These are phyloP conservation scores for Amphipoea oculea DNA, from an alignment of 2,888 invertebrate genomes.

Conservation along the genomic window DNA sequence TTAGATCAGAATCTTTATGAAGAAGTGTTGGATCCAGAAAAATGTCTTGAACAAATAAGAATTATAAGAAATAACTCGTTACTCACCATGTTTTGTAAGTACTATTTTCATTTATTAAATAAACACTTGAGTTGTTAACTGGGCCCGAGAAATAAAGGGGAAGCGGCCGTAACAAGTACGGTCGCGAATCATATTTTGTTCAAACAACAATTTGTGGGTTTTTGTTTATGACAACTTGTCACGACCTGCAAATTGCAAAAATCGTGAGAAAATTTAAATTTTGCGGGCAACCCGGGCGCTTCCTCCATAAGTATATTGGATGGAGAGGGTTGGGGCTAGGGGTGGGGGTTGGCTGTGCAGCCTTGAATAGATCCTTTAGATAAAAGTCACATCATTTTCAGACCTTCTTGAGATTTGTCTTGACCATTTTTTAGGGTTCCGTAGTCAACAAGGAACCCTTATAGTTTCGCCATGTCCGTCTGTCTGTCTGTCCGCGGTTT, in stretches of 20 bases:
- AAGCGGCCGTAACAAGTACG: neutral
- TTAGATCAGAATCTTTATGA: slow-evolving; percentile 76
- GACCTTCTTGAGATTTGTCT: too few relatives aligned
- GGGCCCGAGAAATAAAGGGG: neutral
- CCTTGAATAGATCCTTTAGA: neutral
- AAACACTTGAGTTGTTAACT: neutral
- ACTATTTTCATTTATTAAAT: slow-evolving; percentile 9
- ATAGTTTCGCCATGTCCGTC: too few relatives aligned
- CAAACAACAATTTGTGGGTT: neutral
- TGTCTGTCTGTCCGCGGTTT: too few relatives aligned
- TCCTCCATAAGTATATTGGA: too few relatives aligned
- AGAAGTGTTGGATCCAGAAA: slow-evolving; percentile 74
- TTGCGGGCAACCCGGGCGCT: neutral
- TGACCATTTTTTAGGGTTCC: neutral
- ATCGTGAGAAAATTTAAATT: neutral
- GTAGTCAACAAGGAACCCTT: too few relatives aligned
- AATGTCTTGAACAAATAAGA: slow-evolving; percentile 76
- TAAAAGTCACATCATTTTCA: too few relatives aligned
- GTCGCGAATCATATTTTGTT: neutral
- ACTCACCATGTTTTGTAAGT: slow-evolving; percentile 76
- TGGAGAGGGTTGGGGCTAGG: too few relatives aligned
- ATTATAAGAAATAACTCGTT: slow-evolving; percentile 64
- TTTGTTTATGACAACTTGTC: neutral
- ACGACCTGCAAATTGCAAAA: neutral
- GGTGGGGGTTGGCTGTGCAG: too few relatives aligned